Evolutionary conservation across 2,797 vertebrate species (phyloP).

Genomic region (Podargus strigoides): DNA sequence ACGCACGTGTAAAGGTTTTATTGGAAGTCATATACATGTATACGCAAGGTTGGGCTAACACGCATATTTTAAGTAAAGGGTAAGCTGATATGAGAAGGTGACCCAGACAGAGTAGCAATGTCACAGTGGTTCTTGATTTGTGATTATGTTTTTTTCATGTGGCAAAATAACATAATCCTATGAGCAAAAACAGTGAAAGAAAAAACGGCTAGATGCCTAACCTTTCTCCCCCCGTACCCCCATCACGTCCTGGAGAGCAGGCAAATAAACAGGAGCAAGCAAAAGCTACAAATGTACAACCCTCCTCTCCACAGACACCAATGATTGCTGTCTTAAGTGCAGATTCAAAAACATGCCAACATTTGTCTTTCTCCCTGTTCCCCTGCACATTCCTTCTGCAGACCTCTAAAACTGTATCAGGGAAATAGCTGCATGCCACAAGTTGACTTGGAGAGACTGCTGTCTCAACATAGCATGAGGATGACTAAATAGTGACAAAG

Average conservation of each 20-base stretch:
- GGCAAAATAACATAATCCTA: not conserved
- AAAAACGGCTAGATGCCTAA: not conserved
- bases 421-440: not conserved
- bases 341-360: not conserved
- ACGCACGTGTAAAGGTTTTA: not conserved
- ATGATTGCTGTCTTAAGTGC: not conserved
- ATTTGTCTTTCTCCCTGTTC: not conserved
- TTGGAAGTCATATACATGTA: not conserved
- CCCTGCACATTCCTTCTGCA: not conserved
- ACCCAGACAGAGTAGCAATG: not conserved
- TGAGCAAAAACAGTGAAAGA: not conserved
- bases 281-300: not conserved
- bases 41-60: not conserved
- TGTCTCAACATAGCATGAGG: not conserved
- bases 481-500: conserved; percentile 29
- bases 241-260: not conserved
- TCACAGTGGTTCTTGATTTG: not conserved
- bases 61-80: conserved; percentile 4
- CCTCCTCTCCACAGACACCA: not conserved
- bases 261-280: not conserved
- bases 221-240: not conserved
- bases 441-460: not conserved
- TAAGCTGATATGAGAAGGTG: conserved; percentile 50
- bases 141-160: not conserved
- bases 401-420: not conserved